These are phyloP conservation scores for Diglossa cyanea DNA, from an alignment of 2,797 vertebrate species.

Conservation along the genomic window DNA sequence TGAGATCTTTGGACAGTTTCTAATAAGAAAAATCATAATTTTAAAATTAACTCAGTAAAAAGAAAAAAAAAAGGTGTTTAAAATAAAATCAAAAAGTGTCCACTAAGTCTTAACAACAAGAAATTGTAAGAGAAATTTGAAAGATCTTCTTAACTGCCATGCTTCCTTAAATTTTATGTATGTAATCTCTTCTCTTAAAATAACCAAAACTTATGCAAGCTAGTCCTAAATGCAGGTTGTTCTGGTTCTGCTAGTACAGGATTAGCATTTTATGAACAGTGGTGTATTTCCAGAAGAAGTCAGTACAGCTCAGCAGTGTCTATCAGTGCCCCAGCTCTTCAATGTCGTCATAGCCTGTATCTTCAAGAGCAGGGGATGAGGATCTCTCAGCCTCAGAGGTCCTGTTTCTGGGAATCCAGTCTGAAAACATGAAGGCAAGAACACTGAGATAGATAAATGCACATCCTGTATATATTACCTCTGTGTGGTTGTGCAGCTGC, in stretches of 20 bases:
- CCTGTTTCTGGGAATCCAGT: background rate
- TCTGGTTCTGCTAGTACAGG: background rate
- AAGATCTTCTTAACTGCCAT: background rate
- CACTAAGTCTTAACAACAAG: background rate
- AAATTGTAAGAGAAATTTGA: background rate
- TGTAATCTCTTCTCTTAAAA: background rate
- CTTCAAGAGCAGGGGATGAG: background rate
- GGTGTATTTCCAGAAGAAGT: background rate
- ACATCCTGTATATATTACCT: accelerated
- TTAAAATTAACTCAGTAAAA: background rate
- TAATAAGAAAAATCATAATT: background rate
- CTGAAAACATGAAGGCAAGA: conserved; percentile 13
- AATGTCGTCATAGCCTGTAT: background rate
- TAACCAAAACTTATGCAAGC: background rate
- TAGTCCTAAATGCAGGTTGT: background rate
- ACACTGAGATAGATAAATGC: background rate
- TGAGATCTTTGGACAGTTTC: background rate
- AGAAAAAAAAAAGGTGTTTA: background rate
- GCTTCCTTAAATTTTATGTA: background rate
- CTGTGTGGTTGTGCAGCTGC: background rate
- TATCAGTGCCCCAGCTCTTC: background rate
- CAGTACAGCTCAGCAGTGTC: background rate
- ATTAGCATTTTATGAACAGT: background rate
- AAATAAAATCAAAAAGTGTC: background rate
- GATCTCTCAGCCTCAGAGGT: background rate